Evolutionary conservation across 30 jellyfish, hydroid and myxozoan genomes (phyloP).

Genomic region (Sanderia malayensis): DNA sequence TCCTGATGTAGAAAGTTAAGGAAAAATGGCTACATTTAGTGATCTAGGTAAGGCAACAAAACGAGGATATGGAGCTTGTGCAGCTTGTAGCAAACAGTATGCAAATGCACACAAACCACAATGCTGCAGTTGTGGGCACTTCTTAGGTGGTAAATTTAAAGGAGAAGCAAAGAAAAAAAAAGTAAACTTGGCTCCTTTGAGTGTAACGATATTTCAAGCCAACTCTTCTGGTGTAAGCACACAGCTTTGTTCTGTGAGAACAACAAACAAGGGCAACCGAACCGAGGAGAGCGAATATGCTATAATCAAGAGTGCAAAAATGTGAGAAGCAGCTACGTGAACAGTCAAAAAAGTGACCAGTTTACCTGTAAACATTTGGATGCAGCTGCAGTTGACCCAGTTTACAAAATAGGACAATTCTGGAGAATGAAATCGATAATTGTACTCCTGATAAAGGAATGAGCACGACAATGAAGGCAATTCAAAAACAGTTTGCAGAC

Average conservation of each 20-base stretch:
- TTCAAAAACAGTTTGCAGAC: slow-evolving; percentile 4
- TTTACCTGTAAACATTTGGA: not conserved
- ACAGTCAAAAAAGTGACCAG: not conserved
- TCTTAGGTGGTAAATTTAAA: not conserved
- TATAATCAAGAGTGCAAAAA: slow-evolving; percentile 7
- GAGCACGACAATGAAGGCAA: not conserved
- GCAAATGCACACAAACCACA: not conserved
- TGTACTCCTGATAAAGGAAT: slow-evolving; percentile 3
- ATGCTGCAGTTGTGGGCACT: slow-evolving; percentile 3
- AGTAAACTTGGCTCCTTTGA: not conserved
- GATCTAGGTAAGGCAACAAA: too few species aligned
- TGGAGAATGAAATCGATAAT: not conserved
- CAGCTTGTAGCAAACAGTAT: not conserved
- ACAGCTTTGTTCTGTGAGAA: not conserved
- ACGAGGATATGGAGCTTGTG: too few species aligned
- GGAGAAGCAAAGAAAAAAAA: not conserved
- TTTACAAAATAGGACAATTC: not conserved
- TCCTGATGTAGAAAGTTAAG: too few species aligned
- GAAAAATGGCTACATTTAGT: too few species aligned
- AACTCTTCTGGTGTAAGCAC: not conserved
- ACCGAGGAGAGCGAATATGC: not conserved
- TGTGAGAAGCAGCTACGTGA: not conserved
- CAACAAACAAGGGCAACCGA: slow-evolving; percentile 3
- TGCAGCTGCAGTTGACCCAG: slow-evolving; percentile 3
- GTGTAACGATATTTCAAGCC: not conserved